A percentile compares a stretch with the other conserved stretches of the same genome.
These are phyloP conservation scores for Typhlichthys subterraneus DNA, from an alignment of 2,797 vertebrate genomes.

Conservation along the genomic window DNA sequence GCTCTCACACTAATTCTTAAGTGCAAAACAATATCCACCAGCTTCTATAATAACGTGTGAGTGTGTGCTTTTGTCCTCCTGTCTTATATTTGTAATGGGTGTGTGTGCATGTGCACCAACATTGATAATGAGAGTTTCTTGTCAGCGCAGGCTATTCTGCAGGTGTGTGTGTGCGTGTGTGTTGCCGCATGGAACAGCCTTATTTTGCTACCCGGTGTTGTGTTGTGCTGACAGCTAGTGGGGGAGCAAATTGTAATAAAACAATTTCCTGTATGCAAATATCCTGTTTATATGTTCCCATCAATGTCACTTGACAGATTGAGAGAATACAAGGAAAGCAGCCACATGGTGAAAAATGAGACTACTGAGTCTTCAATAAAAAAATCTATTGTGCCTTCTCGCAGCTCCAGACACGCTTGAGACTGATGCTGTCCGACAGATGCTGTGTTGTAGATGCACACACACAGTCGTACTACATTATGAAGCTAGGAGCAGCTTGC, in stretches of 20 bases:
- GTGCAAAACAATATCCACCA: too few species aligned
- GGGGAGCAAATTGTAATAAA: slow-evolving; percentile 73
- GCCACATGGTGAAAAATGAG: slow-evolving; percentile 69
- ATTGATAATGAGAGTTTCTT: background rate
- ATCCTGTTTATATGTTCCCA: slow-evolving; percentile 70
- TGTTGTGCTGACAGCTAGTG: slow-evolving; percentile 64
- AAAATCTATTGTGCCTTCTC: slow-evolving; percentile 49
- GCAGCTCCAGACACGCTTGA: slow-evolving; percentile 41
- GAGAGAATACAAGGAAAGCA: slow-evolving; percentile 60
- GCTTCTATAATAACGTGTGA: background rate
- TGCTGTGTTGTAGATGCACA: slow-evolving; percentile 26
- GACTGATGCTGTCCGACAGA: slow-evolving; percentile 49
- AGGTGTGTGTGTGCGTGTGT: slow-evolving; percentile 38
- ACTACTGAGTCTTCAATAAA: slow-evolving; percentile 58
- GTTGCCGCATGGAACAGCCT: slow-evolving; percentile 30
- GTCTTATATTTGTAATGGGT: slow-evolving; percentile 22
- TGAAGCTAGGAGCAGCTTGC: slow-evolving; percentile 9
- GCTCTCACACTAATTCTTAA: too few species aligned
- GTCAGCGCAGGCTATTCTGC: slow-evolving; percentile 57
- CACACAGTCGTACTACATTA: slow-evolving; percentile 2
- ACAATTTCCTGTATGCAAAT: slow-evolving; percentile 81
- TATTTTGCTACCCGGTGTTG: slow-evolving; percentile 48
- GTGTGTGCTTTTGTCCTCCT: slow-evolving; percentile 3
- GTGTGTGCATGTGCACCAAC: slow-evolving; percentile 28
- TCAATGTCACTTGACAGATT: slow-evolving; percentile 74